These are phyloP conservation scores for Microdon myrmicae DNA, from an alignment of 2,888 invertebrate genomes.

Conservation along the genomic window DNA sequence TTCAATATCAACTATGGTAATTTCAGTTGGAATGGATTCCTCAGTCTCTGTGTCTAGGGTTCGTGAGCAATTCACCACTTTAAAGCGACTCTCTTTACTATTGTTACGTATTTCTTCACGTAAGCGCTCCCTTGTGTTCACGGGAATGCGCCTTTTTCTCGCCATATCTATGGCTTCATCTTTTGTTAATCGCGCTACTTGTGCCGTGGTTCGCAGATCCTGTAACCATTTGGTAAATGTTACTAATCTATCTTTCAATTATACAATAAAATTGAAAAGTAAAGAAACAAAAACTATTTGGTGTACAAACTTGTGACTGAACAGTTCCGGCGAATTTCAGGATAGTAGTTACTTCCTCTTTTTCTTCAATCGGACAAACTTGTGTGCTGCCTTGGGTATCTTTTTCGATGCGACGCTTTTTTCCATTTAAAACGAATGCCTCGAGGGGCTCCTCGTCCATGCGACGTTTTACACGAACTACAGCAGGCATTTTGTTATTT, in stretches of 20 bases:
- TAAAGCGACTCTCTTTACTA: slow-evolving; percentile 70
- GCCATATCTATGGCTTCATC: slow-evolving; percentile 67
- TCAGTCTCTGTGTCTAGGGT: slow-evolving; percentile 57
- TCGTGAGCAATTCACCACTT: slow-evolving; percentile 72
- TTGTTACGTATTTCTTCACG: slow-evolving; percentile 67
- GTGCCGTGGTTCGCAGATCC: slow-evolving; percentile 67
- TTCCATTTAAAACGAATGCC: slow-evolving; percentile 77
- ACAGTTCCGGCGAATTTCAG: slow-evolving; percentile 80
- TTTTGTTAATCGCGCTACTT: slow-evolving; percentile 68
- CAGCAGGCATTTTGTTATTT: slow-evolving; percentile 66
- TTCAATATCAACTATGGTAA: slow-evolving; percentile 73
- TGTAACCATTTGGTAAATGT: slow-evolving; percentile 46
- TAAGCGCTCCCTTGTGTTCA: slow-evolving; percentile 67
- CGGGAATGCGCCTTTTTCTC: slow-evolving; percentile 67
- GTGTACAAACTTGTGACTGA: slow-evolving; percentile 71
- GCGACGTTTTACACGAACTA: slow-evolving; percentile 79
- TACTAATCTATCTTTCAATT: no score
- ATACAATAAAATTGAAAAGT: neutral
- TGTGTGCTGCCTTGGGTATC: slow-evolving; percentile 7
- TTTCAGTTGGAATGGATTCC: slow-evolving; percentile 51
- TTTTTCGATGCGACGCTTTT: slow-evolving; percentile 72
- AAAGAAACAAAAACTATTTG: neutral
- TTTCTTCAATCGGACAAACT: slow-evolving; percentile 42
- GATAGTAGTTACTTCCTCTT: slow-evolving; percentile 71
- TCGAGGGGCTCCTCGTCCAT: slow-evolving; percentile 78